These are phyloP conservation scores for Rhyacophila brunnea DNA, from an alignment of 1,140 invertebrate genomes.

Conservation along the genomic window DNA sequence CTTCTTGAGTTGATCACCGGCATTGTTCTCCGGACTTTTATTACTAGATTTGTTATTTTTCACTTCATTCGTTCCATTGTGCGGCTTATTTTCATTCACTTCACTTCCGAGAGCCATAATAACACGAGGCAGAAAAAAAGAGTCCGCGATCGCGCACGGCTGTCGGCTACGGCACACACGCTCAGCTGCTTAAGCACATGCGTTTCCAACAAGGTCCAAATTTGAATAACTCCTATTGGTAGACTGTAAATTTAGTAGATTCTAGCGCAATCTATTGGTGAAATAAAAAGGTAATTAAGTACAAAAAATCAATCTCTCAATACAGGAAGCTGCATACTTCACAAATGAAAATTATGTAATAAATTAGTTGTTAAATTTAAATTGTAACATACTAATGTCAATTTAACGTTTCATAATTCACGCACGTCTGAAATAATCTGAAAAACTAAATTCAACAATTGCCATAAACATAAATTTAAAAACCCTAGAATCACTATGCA, in stretches of 20 bases:
- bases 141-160: conserved; percentile 49
- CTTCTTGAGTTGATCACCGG: conserved; percentile 47
- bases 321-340: too few species aligned
- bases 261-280: too few species aligned
- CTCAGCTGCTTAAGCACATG: conserved; percentile 49
- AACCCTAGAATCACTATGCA: too few species aligned
- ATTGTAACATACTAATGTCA: too few species aligned
- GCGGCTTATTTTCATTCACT: conserved; percentile 53
- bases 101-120: conserved; percentile 57
- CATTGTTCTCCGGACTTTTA: conserved; percentile 46
- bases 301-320: too few species aligned
- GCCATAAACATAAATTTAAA: too few species aligned
- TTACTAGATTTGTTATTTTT: conserved; percentile 49
- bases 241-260: conserved; percentile 10
- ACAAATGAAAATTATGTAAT: too few species aligned
- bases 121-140: conserved; percentile 53
- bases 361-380: too few species aligned
- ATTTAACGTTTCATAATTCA: too few species aligned
- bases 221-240: conserved; percentile 39
- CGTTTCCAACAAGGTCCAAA: conserved; percentile 52
- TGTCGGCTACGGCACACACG: conserved; percentile 51
- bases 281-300: too few species aligned
- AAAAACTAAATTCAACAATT: too few species aligned
- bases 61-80: conserved; percentile 51
- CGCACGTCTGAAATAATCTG: too few species aligned